Base-by-base conservation (phyloP, 1,140 invertebrate genomes). In the Drosophila suzukii region DNA sequence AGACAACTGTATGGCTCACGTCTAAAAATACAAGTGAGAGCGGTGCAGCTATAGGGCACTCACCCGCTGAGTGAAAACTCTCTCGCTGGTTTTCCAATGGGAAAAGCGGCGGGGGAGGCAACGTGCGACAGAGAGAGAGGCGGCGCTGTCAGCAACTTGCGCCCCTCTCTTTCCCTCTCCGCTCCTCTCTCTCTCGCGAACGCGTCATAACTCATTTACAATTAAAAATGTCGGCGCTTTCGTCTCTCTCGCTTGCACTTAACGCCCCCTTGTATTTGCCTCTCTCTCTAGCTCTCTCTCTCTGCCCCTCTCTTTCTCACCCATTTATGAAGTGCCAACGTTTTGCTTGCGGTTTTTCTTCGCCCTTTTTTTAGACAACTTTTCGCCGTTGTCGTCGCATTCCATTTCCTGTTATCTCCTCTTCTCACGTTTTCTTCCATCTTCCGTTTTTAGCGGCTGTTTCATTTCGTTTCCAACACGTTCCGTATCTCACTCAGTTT, bases 201-300 rank as follows among this genome's bases (percentile, higher is more conserved):
- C 54, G 82, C 78, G 81, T 90, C 76, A 91, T 91, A 91, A 91
- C 82, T 91, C 90, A 91, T 91, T 91, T 90, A 90, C 90, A 91
- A 91, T 91, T 91, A 91, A 91, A 91, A 91, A 91, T 91, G 90
- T 91, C 90, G 90, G 90, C 90, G 88, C 81, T 80, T 62, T 47
- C 36, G 32, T 41, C 57, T 62, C 55, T 55, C 49, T 74, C 57
- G 55, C 67, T 43, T 53, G 50, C 63, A 61, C 63, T 47, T 39
- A 30, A 43, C 17, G 41, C 20, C 15, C 38, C 66, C 43, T 68
- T 24, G 32, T 17, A 6, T 34, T 34, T 24, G 32, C 34, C 38
- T n/a, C 49, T 51, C 77, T 55, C 47, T 81, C 78, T 75, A 36
- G 67, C 80, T 10, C 32, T 34, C 32, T 36, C 54, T 59, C 47